These are phyloP conservation scores for Rhea pennata DNA, from an alignment of 2,113 vertebrate species.

Conservation along the genomic window DNA sequence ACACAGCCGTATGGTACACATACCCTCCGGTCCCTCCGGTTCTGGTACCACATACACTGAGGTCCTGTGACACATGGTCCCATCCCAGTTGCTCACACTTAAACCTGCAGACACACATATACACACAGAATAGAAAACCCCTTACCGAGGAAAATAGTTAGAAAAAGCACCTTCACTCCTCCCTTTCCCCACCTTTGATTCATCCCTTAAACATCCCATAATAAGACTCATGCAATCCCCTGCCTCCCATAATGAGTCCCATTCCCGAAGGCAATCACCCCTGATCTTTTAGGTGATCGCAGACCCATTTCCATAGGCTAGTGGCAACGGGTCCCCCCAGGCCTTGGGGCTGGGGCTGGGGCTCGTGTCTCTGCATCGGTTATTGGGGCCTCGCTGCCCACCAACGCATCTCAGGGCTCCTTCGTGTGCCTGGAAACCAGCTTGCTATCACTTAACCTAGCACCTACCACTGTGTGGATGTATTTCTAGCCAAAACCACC, in stretches of 20 bases:
- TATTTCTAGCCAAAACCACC: neutral
- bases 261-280: too few species aligned
- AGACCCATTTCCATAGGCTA: neutral
- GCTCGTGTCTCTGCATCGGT: neutral
- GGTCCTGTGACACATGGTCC: accelerated
- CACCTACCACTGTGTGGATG: neutral
- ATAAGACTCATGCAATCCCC: neutral
- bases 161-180: neutral
- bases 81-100: neutral
- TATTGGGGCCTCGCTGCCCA: neutral
- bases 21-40: neutral
- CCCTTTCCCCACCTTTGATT: neutral
- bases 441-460: neutral
- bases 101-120: neutral
- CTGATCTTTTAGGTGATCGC: neutral
- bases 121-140: neutral
- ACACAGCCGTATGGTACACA: accelerated
- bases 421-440: neutral
- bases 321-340: neutral
- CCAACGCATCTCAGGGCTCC: neutral
- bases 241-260: neutral
- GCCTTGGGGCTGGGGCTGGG: neutral
- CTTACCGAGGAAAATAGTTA: neutral
- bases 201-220: neutral
- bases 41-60: neutral